phyloP scores from a whole-genome alignment of 2,888 invertebrate genomes.

The Drosophila nr. perissopoda region DNA sequence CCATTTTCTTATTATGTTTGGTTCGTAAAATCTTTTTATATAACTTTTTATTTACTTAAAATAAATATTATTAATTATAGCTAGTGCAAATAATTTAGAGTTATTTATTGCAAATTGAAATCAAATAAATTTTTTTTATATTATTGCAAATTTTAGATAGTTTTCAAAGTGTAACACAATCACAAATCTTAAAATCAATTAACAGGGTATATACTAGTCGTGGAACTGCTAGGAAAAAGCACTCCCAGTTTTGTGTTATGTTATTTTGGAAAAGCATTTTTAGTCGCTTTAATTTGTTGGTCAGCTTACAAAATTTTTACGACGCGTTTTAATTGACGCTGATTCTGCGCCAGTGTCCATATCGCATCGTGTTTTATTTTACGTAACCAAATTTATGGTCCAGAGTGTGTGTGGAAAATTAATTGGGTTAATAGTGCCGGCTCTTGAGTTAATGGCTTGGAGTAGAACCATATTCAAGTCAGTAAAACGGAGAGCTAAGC shows the following conservation, averaged over 20 bases:
- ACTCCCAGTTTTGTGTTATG: background rate
- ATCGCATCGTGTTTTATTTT: constrained; percentile 44
- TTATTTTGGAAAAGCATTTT: constrained; percentile 27
- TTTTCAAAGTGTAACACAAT: background rate
- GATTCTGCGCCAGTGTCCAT: constrained; percentile 28
- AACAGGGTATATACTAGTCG: constrained; percentile 28
- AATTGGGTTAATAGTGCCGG: constrained; percentile 52
- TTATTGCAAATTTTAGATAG: background rate
- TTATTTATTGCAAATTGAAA: background rate
- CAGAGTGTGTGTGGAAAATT: constrained; percentile 19
- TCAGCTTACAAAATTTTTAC: constrained; percentile 59
- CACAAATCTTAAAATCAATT: background rate
- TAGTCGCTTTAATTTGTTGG: constrained; percentile 54
- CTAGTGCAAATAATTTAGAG: background rate
- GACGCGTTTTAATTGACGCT: constrained; percentile 55
- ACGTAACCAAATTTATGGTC: constrained; percentile 50
- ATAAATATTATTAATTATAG: background rate
- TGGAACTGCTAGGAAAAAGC: background rate
- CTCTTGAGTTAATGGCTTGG: constrained; percentile 3
- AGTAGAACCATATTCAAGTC: constrained; percentile 16
- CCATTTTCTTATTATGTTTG: background rate
- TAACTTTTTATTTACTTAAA: no score
- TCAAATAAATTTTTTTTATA: background rate
- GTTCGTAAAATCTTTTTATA: no score
- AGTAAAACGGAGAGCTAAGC: background rate